phyloP scores from a whole-genome alignment of 2,888 invertebrate genomes.

The Tinea pellionella region DNA sequence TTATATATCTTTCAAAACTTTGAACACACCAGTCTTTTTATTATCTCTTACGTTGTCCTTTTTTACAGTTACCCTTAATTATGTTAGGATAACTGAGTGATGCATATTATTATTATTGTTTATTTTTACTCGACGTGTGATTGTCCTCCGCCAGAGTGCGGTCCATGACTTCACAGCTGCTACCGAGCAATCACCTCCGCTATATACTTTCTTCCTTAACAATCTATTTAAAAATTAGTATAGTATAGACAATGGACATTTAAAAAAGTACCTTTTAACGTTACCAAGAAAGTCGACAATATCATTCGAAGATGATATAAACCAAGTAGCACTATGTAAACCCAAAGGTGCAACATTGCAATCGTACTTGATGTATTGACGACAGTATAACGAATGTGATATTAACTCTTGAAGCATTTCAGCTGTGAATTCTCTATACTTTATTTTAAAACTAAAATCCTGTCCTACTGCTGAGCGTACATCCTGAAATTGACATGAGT shows the following conservation, averaged over 20 bases:
- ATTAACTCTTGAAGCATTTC: constrained; percentile 93
- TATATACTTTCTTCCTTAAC: too few species aligned
- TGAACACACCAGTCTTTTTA: too few species aligned
- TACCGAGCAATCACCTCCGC: too few species aligned
- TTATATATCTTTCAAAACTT: too few species aligned
- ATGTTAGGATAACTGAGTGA: too few species aligned
- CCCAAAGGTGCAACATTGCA: constrained; percentile 90
- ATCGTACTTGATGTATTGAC: constrained; percentile 90
- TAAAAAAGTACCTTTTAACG: constrained; percentile 75
- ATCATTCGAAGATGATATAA: constrained; percentile 82
- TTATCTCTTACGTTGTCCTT: too few species aligned
- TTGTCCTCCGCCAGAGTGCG: too few species aligned
- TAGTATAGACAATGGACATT: neutral
- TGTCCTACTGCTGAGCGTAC: constrained; percentile 82
- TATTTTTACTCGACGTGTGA: too few species aligned
- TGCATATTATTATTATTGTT: too few species aligned
- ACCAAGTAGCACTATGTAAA: constrained; percentile 90
- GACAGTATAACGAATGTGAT: constrained; percentile 89
- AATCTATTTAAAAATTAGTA: too few species aligned
- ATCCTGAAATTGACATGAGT: constrained; percentile 70
- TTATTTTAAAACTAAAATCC: constrained; percentile 87
- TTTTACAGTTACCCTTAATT: too few species aligned
- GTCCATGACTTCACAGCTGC: too few species aligned
- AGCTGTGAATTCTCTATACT: constrained; percentile 88
- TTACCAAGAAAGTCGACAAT: constrained; percentile 88